Evolutionary conservation across 2,113 vertebrate species (phyloP).

Genomic region (Camarhynchus parvulus): DNA sequence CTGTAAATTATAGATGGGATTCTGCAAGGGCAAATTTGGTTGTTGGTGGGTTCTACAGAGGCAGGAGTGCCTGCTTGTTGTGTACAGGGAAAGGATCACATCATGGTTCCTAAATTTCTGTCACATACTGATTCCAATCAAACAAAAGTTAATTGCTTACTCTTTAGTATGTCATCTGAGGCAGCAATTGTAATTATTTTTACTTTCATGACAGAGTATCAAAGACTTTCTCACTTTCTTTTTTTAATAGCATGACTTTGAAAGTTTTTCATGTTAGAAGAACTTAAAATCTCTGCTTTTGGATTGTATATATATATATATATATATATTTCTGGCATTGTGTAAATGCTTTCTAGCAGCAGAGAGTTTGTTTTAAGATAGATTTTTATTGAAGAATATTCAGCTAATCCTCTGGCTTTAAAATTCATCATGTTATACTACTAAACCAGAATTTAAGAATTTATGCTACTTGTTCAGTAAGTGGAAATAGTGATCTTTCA

Average conservation of each 20-base stretch:
- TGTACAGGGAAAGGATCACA: background rate
- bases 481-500: background rate
- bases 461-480: background rate
- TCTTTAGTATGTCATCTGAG: background rate
- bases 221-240: background rate
- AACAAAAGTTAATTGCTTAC: background rate
- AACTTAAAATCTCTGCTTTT: background rate
- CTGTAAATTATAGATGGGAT: background rate
- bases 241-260: background rate
- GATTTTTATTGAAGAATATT: constrained; percentile 1
- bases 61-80: background rate
- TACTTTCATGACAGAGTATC: background rate
- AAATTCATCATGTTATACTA: background rate
- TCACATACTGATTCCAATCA: background rate
- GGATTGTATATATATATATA: background rate
- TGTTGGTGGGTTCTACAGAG: background rate
- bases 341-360: background rate
- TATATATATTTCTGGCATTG: background rate
- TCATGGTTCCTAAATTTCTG: background rate
- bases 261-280: background rate
- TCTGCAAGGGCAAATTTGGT: background rate
- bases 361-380: background rate
- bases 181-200: background rate
- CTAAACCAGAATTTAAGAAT: background rate
- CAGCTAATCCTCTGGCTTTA: background rate